phyloP scores from a whole-genome alignment of 1,140 invertebrate genomes.

The Penaeus japonicus region DNA sequence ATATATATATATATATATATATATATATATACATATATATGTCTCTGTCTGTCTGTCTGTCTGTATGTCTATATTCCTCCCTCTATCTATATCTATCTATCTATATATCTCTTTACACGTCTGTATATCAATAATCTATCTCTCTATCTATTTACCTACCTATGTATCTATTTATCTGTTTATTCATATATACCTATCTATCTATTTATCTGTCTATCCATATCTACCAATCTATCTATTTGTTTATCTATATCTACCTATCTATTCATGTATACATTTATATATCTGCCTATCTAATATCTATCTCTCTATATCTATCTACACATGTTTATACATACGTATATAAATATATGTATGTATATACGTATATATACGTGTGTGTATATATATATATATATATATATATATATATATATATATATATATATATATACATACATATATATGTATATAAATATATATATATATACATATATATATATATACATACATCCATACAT shows the following conservation, averaged over 20 bases:
- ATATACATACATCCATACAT: not conserved
- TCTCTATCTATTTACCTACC: too few species aligned
- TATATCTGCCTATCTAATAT: not conserved
- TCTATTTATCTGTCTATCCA: not conserved
- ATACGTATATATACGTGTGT: not conserved
- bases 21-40: too few species aligned
- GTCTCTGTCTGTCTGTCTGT: too few species aligned
- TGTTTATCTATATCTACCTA: not conserved
- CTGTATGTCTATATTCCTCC: too few species aligned
- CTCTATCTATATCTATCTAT: too few species aligned
- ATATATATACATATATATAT: constrained; percentile 11
- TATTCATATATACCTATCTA: not conserved
- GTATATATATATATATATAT: constrained; percentile 8
- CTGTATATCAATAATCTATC: too few species aligned
- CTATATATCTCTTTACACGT: too few species aligned
- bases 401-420: not conserved
- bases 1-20: too few species aligned
- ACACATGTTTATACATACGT: not conserved
- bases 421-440: not conserved
- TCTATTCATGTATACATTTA: not conserved
- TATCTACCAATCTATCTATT: not conserved
- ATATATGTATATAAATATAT: not conserved
- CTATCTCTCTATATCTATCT: not conserved
- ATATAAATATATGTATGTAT: not conserved
- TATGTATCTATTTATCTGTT: too few species aligned